Conservation (phyloP, 2,797 vertebrate genomes). For the Mus spretus region DNA sequence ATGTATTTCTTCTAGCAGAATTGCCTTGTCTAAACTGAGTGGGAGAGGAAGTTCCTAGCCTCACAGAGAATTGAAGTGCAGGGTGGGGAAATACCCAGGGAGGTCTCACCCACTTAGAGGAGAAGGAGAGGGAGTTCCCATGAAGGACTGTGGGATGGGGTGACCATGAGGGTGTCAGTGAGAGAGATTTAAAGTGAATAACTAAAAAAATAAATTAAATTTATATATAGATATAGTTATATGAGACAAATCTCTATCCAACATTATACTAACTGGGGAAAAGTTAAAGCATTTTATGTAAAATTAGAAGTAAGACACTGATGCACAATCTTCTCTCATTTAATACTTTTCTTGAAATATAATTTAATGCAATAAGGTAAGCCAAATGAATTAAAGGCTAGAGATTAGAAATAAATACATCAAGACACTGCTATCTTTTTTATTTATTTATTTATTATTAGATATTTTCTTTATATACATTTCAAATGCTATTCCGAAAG, state of each 20-base stretch:
- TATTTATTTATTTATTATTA: no score
- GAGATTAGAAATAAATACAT: not conserved
- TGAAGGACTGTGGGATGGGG: not conserved
- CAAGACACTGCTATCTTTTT: not conserved
- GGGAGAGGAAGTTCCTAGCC: not conserved
- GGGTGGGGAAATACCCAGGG: not conserved
- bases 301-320: not conserved
- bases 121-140: not conserved
- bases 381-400: not conserved
- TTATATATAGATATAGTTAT: not conserved
- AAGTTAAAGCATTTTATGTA: not conserved
- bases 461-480: no score
- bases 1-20: not conserved
- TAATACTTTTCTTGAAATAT: not conserved
- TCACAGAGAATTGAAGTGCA: not conserved
- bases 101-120: not conserved
- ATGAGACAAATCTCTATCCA: not conserved
- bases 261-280: not conserved
- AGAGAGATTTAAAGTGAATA: not conserved
- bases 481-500: no score
- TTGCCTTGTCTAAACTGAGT: not conserved
- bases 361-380: not conserved
- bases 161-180: not conserved
- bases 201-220: not conserved
- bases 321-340: not conserved